Evolutionary conservation across 1,140 invertebrate species (phyloP), one percentile per base, ranked within the genome.

Genomic region (Drosophila paulistorum): DNA sequence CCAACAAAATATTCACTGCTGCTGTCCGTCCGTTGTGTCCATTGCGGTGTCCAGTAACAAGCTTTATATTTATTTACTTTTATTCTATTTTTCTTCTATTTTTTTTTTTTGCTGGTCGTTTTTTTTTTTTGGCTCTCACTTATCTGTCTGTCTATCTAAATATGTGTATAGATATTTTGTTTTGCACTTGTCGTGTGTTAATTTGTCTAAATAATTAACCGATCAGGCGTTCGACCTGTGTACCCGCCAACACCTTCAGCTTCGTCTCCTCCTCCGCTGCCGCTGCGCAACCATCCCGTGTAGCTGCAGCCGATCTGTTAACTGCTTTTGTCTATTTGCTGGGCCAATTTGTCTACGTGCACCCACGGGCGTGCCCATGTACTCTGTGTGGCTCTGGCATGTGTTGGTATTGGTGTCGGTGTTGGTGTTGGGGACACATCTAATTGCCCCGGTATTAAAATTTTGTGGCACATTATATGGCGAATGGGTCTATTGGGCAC

Each of bases 201-300:
- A 65, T 67, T 67, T 67, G 54, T 67, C 55, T 59, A 58, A 67
- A 45, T 51, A 72, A 76, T 76, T 72, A 76, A 59, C 69, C 42
- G 45, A 68, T 68, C 69, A 59, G 63, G 55, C 57, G 69, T 54
- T 48, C 42, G 35, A 64, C 42, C 35, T 63, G 41, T 60, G 35
- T 20, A 39, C 39, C 20, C 14, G 14, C 30, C 5, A 30, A 30
- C 30, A 30, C 30, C 30, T 30, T 30, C 5, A 30, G 0, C 30
- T 30, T 30, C 30, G 5, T 30, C 30, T 11, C 35, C 35, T 37
- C 9, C 35, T 10, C 35, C 30, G 30, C 30, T 30, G 30, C 30
- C 30, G 0, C 30, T 7, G 30, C 30, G 30, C 7, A 30, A 5
- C 35, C 35, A 37, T 37, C 42, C 42, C n/a, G 17, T 51, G 3